Evolutionary conservation across 1,140 invertebrate genomes (phyloP).

Genomic region (Cardiocondyla obscurior): DNA sequence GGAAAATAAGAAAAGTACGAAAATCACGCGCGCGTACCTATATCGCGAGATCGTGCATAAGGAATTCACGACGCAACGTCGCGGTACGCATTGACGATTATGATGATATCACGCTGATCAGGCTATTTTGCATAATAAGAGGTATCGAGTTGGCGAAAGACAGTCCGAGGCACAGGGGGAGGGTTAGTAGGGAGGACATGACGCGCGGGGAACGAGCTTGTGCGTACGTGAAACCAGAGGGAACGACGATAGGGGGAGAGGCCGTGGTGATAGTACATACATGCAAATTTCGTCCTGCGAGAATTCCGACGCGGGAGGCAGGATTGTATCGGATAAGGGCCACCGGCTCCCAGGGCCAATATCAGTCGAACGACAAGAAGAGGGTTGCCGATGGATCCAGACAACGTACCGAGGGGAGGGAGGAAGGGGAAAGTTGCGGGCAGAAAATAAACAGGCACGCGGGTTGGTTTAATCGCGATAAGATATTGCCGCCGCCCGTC

Average conservation of each 20-base stretch:
- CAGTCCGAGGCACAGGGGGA: constrained; percentile 39
- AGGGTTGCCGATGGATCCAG: constrained; percentile 57
- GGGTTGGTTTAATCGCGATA: constrained; percentile 57
- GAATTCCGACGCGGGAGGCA: constrained; percentile 49
- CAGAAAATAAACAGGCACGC: constrained; percentile 53
- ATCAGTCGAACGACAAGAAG: constrained; percentile 57
- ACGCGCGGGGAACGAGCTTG: constrained; percentile 8
- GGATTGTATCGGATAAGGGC: constrained; percentile 64
- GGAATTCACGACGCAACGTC: constrained; percentile 73
- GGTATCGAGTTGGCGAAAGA: constrained; percentile 67
- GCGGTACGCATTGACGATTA: constrained; percentile 74
- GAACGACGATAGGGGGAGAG: neutral
- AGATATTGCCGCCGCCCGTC: neutral
- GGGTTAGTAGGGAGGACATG: neutral
- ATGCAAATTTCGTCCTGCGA: constrained; percentile 64
- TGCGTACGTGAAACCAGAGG: constrained; percentile 12
- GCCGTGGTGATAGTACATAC: constrained; percentile 45
- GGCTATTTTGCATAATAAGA: constrained; percentile 79
- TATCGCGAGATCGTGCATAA: constrained; percentile 65
- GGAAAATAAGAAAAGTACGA: constrained; percentile 60
- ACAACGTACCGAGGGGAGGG: constrained; percentile 3
- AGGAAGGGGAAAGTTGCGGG: constrained; percentile 35
- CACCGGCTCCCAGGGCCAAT: constrained; percentile 58
- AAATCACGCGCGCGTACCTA: neutral
- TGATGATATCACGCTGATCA: constrained; percentile 77